Evolutionary conservation across 1,140 invertebrate genomes (phyloP).

Genomic region (Sminthurides bifidus): DNA sequence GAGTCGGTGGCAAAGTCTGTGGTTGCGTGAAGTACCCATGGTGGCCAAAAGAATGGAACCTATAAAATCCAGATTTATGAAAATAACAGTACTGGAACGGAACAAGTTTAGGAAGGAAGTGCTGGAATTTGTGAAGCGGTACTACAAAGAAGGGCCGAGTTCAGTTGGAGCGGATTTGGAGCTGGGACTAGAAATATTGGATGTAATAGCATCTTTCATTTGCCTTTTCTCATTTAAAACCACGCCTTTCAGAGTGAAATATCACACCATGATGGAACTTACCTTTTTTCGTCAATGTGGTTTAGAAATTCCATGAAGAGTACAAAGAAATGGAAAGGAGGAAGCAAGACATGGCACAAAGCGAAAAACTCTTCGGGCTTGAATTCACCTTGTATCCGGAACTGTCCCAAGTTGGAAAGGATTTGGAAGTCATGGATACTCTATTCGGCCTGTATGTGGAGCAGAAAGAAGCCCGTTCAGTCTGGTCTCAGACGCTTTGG

Average conservation of each 20-base stretch:
- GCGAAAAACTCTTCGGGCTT: constrained; percentile 75
- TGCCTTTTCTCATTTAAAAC: too few relatives aligned
- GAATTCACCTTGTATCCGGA: constrained; percentile 65
- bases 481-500: constrained; percentile 78
- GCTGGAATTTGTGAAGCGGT: constrained; percentile 48
- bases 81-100: constrained; percentile 59
- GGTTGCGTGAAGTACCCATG: constrained; percentile 45
- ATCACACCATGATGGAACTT: constrained; percentile 35
- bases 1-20: constrained; percentile 46
- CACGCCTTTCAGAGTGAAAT: too few relatives aligned
- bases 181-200: constrained; percentile 53
- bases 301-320: constrained; percentile 51
- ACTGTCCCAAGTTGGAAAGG: constrained; percentile 54
- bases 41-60: constrained; percentile 35
- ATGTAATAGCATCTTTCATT: constrained; percentile 39
- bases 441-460: constrained; percentile 66
- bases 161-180: constrained; percentile 63
- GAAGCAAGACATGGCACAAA: constrained; percentile 57
- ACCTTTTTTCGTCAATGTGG: constrained; percentile 19
- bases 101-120: constrained; percentile 53
- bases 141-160: constrained; percentile 56
- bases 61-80: constrained; percentile 54
- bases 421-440: constrained; percentile 57
- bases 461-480: constrained; percentile 57
- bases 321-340: constrained; percentile 53